Evolutionary conservation across 2,113 vertebrate species (phyloP), one percentile per base, ranked within the genome.

Genomic region (Gambusia affinis): DNA sequence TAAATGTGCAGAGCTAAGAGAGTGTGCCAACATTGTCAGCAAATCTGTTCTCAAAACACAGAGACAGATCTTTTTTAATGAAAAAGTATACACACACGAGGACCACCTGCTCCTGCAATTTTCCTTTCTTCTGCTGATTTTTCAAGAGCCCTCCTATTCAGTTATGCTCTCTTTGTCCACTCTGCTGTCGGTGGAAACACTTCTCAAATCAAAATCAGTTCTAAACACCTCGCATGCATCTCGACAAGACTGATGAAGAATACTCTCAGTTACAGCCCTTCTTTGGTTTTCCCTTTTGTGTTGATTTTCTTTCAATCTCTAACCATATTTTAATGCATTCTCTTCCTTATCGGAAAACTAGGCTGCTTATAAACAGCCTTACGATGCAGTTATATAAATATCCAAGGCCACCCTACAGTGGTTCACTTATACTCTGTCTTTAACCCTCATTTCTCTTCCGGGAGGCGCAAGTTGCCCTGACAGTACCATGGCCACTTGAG

Each of bases 31-130:
- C 67, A 61, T 67, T 44, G 68, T 73, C 66, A 72, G 64, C 42
- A 35, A 69, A 4, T 12, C 74, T 65, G 27, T 63, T 66, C 4
- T 70, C 73, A 64, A 72, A 73, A 62, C 67, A 65, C 28, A 60
- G 62, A 77, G 75, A 73, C 28, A 42, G 60, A 33, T 60, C n/a
- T 42, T 76, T 31, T 35, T 64, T 62, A 28, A 57, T 72, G 63
- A 57, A 83, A 81, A 70, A 33, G 42, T 60, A 65, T 19, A 47
- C 27, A 62, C 22, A 63, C 60, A 47, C 28, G 44, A 12, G 37
- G 27, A 51, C 39, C 47, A 88, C 88, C 81, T 87, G 80, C 73
- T 64, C 62, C 81, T 70, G 67, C 64, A 44, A 78, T 73, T 82
- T 73, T 30, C 71, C 68, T 51, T 63, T 60, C 42, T 12, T 78